Percentiles rank a stretch among this genome's conserved stretches.
Conservation (phyloP, 2,888 invertebrate genomes). For the Barypeithes pellucidus region DNA sequence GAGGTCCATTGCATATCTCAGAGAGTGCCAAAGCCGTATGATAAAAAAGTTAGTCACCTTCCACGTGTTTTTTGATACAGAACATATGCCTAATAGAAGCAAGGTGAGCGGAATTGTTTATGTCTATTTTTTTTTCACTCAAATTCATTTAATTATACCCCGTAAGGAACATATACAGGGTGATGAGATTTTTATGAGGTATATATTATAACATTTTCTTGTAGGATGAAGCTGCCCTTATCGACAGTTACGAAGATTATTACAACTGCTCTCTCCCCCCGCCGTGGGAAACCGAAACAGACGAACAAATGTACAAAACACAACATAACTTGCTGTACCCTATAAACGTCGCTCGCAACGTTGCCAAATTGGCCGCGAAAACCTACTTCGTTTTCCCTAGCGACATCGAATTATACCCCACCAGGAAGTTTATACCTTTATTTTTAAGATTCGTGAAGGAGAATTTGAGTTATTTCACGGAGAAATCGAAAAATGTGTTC, state of each 20-base stretch:
- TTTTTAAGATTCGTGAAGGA: slow-evolving; percentile 59
- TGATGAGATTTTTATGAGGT: no score
- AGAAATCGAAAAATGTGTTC: slow-evolving; percentile 58
- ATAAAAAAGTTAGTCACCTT: slow-evolving; percentile 87
- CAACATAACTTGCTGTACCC: slow-evolving; percentile 62
- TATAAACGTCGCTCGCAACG: slow-evolving; percentile 64
- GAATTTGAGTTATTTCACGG: slow-evolving; percentile 53
- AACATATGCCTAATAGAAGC: slow-evolving; percentile 77
- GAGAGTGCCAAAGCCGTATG: slow-evolving; percentile 80
- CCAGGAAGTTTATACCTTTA: slow-evolving; percentile 59
- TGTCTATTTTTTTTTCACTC: no score
- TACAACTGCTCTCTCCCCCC: slow-evolving; percentile 81
- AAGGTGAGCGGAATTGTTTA: not conserved
- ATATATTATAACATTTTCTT: slow-evolving; percentile 42
- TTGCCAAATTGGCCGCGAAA: slow-evolving; percentile 62
- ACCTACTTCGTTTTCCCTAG: slow-evolving; percentile 65
- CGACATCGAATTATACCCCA: slow-evolving; percentile 65
- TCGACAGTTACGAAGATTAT: slow-evolving; percentile 62
- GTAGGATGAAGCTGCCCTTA: slow-evolving; percentile 52
- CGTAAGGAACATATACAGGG: no score
- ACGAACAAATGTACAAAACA: slow-evolving; percentile 70
- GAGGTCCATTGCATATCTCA: slow-evolving; percentile 83
- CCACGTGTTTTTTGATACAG: slow-evolving; percentile 87
- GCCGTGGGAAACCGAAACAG: slow-evolving; percentile 79
- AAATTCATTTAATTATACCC: no score